A percentile compares a stretch with the other conserved stretches of the same genome.
These are phyloP conservation scores for Callipepla californica DNA, from an alignment of 2,113 vertebrate genomes.

Conservation along the genomic window DNA sequence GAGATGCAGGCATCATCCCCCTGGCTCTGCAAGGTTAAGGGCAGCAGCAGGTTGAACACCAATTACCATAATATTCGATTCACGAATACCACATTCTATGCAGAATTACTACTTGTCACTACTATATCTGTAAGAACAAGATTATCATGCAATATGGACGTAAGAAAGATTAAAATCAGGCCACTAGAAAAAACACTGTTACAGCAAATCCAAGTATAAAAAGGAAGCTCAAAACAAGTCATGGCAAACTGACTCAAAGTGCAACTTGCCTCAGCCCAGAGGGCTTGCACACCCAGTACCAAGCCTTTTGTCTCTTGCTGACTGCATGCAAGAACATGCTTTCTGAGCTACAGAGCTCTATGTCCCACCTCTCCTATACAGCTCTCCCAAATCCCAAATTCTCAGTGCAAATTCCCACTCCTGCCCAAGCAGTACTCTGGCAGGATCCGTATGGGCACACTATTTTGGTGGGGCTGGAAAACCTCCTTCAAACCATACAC, in stretches of 20 bases:
- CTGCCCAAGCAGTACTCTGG: neutral
- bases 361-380: too few species aligned
- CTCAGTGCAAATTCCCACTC: neutral
- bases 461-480: neutral
- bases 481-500: neutral
- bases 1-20: neutral
- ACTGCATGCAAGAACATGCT: too few species aligned
- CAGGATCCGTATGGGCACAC: neutral
- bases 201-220: neutral
- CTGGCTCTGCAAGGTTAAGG: neutral
- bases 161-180: neutral
- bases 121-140: neutral
- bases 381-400: neutral
- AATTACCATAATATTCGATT: neutral
- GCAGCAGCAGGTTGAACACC: neutral
- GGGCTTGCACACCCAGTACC: neutral
- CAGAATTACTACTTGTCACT: neutral
- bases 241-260: neutral
- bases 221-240: neutral
- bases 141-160: fast-evolving
- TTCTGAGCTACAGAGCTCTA: neutral
- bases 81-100: neutral
- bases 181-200: neutral
- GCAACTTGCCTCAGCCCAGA: neutral
- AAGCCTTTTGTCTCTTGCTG: neutral